Conservation (phyloP, 2,888 invertebrate species). For the Thalpophila matura region DNA sequence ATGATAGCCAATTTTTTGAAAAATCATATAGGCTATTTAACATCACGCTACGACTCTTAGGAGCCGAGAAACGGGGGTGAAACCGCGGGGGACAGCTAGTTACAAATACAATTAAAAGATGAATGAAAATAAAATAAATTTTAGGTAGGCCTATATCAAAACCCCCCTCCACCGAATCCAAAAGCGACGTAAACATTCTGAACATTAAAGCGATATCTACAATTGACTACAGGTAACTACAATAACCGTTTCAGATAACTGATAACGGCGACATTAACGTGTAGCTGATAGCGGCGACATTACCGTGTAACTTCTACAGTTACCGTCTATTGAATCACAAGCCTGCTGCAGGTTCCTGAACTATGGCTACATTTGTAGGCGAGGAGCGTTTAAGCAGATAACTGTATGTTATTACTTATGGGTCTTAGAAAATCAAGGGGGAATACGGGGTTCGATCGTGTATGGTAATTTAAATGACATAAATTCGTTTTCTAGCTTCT, state of each 20-base stretch:
- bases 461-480: background rate
- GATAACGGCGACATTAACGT: slow-evolving; percentile 15
- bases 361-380: slow-evolving; percentile 40
- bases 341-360: background rate
- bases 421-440: background rate
- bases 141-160: too few relatives aligned
- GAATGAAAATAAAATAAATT: too few relatives aligned
- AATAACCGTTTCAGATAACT: slow-evolving; percentile 53
- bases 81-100: too few relatives aligned
- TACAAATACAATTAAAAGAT: too few relatives aligned
- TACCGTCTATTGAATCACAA: slow-evolving; percentile 41
- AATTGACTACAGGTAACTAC: slow-evolving; percentile 47
- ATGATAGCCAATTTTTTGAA: too few relatives aligned
- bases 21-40: too few relatives aligned
- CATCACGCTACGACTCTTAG: too few relatives aligned
- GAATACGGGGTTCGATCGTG: background rate
- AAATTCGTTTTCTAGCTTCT: background rate
- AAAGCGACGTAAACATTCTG: slow-evolving; percentile 35
- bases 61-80: too few relatives aligned
- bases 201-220: slow-evolving; percentile 44
- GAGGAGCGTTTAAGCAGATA: slow-evolving; percentile 23
- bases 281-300: slow-evolving; percentile 39
- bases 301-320: slow-evolving; percentile 36
- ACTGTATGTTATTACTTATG: slow-evolving; percentile 22
- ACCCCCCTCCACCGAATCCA: slow-evolving; percentile 7